These are phyloP conservation scores for Hippopotamyrus pictus DNA, from an alignment of 2,797 vertebrate species.

Conservation along the genomic window DNA sequence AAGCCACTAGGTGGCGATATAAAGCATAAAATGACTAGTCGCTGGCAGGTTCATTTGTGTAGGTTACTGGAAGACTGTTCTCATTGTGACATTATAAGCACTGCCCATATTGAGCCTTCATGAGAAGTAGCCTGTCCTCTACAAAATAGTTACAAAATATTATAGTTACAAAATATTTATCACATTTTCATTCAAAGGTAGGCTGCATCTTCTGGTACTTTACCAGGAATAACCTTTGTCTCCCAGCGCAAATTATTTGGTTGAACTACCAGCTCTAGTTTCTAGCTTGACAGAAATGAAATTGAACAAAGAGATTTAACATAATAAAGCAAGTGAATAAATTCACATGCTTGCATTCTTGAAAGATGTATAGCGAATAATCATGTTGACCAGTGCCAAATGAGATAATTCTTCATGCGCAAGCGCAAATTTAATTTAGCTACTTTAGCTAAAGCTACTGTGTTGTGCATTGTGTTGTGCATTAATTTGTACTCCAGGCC, in stretches of 20 bases:
- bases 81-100: not conserved
- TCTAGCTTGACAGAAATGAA: not conserved
- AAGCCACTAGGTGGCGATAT: conserved; percentile 21
- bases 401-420: not conserved
- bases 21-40: conserved; percentile 15
- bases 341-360: not conserved
- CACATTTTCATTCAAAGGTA: not conserved
- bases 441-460: not conserved
- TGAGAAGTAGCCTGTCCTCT: not conserved
- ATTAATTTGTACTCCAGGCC: not conserved
- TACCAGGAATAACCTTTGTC: not conserved
- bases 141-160: not conserved
- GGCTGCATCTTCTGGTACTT: not conserved
- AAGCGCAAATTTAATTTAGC: not conserved
- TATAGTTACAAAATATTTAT: not conserved
- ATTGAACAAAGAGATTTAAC: not conserved
- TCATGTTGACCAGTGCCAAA: not conserved
- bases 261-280: not conserved
- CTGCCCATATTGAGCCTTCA: not conserved
- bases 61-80: not conserved
- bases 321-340: not conserved
- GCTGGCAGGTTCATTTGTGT: not conserved
- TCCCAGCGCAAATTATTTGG: not conserved
- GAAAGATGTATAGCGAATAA: not conserved
- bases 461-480: not conserved